A percentile compares a stretch with the other conserved stretches of the same genome.
Evolutionary conservation across 92 coral and sea anemone species (phyloP).

Genomic region (Epizoanthus stellaris): DNA sequence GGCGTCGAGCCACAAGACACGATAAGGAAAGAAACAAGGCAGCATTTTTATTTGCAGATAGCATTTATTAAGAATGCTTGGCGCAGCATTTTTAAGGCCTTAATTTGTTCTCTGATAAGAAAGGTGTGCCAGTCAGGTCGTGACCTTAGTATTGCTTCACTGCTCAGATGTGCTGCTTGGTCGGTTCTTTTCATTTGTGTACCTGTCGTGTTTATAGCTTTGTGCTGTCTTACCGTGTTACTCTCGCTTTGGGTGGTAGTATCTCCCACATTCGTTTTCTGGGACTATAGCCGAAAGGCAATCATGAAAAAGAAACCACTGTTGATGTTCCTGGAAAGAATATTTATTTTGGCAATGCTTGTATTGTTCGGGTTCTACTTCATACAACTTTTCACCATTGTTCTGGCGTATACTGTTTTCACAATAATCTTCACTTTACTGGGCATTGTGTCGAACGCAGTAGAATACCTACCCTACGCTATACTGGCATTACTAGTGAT

Average conservation of each 20-base stretch:
- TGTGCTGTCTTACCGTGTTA: too few relatives aligned
- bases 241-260: too few relatives aligned
- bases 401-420: neutral
- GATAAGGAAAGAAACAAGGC: neutral
- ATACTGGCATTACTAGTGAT: slow-evolving; percentile 5
- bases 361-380: neutral
- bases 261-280: too few relatives aligned
- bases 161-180: too few relatives aligned
- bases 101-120: neutral
- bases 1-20: neutral
- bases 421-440: neutral
- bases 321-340: neutral
- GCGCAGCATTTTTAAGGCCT: neutral
- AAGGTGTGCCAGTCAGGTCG: neutral
- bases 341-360: neutral
- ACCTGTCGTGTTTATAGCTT: too few relatives aligned
- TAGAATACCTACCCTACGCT: neutral
- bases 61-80: neutral
- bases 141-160: neutral
- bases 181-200: too few relatives aligned
- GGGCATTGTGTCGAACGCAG: neutral
- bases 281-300: too few relatives aligned
- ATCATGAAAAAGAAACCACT: neutral
- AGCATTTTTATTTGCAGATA: neutral
- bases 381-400: neutral